Base-by-base conservation (phyloP, 23 tunicate genomes). In the Trididemnum miniatum region DNA sequence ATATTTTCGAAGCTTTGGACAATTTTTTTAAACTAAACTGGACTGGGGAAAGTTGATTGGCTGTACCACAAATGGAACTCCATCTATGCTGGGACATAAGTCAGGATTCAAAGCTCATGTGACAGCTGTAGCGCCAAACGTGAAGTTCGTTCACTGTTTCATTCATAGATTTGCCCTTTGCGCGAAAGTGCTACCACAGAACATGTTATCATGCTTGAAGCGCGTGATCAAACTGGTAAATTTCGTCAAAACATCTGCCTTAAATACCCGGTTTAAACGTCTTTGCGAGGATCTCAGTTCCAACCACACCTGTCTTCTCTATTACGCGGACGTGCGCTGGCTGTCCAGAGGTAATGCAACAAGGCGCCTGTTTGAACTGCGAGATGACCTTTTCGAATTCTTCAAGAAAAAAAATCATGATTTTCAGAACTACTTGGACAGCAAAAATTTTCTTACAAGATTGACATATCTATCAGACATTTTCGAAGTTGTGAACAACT, bases 391-490 rank as follows among this genome's bases (percentile, higher is more conserved):
- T 36, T 83, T 85, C 34, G 38, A 40, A 77, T 77, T 85, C 80
- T 85, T 63, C 75, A 62, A 44, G 83, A 67, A 76, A 71, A 76
- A 85, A 71, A 49, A 85, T 85, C 83, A 85, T 28, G 83, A 85
- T 85, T 85, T 85, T 63, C 63, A 65, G 75, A 83, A 27, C 36
- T 49, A 74, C 78, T 29, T 83, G 72, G 87, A 74, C 50, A 59
- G 72, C 52, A 40, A 83, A 79, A 82, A 74, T 34, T 83, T 83
- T 83, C 79, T 83, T 69, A 37, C 60, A 38, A 85, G 89, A 30
- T 62, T 85, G 87, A 82, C 82, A 22, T 81, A 87, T 85, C 75
- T 80, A 39, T 72, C 91, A 64, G 91, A 87, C 85, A 87, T 87
- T 80, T 87, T 87, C 35, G 76, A 59, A 73, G 81, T 72, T 65